A percentile compares a stretch with the other conserved stretches of the same genome.
These are phyloP conservation scores for Pycnomerus fuliginosus DNA, from an alignment of 2,888 invertebrate genomes.

Conservation along the genomic window DNA sequence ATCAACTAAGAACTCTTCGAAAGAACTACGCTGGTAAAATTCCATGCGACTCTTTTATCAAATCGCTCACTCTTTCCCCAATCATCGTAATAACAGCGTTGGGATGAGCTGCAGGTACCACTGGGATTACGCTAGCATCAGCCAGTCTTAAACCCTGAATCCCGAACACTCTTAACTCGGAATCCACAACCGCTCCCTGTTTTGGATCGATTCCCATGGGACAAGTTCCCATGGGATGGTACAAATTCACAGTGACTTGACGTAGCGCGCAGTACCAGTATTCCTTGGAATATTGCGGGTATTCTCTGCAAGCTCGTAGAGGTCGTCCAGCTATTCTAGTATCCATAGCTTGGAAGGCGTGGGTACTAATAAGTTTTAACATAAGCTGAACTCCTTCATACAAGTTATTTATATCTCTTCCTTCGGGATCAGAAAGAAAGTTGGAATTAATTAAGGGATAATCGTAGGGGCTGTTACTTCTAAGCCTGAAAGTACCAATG, in stretches of 20 bases:
- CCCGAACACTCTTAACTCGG: conserved; percentile 60
- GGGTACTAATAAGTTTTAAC: conserved; percentile 52
- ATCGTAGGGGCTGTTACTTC: conserved; percentile 25
- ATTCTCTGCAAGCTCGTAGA: no score
- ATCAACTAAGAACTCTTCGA: no score
- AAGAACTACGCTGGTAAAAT: no score
- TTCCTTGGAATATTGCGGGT: no score
- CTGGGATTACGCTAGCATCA: conserved; percentile 65
- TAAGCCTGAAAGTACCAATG: conserved; percentile 24
- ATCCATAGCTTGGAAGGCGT: conserved; percentile 56
- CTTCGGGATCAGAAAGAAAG: conserved; percentile 60
- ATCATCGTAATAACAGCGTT: conserved; percentile 67
- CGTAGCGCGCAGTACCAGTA: no score
- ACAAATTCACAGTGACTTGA: conserved; percentile 61
- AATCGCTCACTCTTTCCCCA: conserved; percentile 66
- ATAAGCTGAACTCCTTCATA: conserved; percentile 56
- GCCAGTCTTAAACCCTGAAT: conserved; percentile 59
- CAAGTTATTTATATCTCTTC: conserved; percentile 54
- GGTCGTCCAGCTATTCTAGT: no score
- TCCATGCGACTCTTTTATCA: conserved; percentile 58
- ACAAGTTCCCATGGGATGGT: conserved; percentile 67
- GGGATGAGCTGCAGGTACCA: conserved; percentile 63
- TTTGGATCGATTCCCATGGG: conserved; percentile 66
- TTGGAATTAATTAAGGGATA: conserved; percentile 64
- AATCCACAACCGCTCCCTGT: conserved; percentile 61